Evolutionary conservation across 1,140 invertebrate genomes (phyloP).

Genomic region (Drosophila nigrodunni): DNA sequence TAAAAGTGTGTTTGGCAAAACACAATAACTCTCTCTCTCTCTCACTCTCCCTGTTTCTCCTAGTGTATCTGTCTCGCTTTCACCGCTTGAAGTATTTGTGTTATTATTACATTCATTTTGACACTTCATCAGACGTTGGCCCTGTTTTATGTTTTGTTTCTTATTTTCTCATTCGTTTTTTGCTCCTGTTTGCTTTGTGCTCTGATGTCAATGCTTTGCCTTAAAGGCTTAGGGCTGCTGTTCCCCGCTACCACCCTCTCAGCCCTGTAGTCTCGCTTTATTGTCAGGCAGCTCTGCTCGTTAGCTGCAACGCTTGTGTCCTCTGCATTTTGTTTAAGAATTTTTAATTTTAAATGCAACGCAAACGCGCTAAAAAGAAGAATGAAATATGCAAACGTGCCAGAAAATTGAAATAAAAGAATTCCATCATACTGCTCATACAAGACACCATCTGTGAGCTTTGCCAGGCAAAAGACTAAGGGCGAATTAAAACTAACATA

Average conservation of each 20-base stretch:
- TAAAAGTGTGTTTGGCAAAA: conserved; percentile 64
- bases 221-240: conserved; percentile 63
- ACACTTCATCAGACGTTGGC: conserved; percentile 82
- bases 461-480: conserved; percentile 52
- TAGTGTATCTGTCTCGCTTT: neutral
- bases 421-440: conserved; percentile 24
- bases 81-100: conserved; percentile 62
- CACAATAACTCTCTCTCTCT: conserved; percentile 19
- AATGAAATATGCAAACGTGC: conserved; percentile 73
- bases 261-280: conserved; percentile 24
- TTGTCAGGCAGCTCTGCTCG: conserved; percentile 70
- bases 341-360: conserved; percentile 79
- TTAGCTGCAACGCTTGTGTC: conserved; percentile 72
- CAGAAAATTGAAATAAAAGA: conserved; percentile 38
- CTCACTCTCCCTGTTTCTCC: conserved; percentile 1
- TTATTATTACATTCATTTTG: conserved; percentile 81
- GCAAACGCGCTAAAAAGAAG: conserved; percentile 62
- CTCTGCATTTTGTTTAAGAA: conserved; percentile 77
- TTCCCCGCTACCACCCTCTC: neutral
- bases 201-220: conserved; percentile 80
- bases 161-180: conserved; percentile 30
- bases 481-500: conserved; percentile 70
- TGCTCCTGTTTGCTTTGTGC: conserved; percentile 72
- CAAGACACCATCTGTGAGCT: neutral
- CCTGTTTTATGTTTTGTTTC: conserved; percentile 50